phyloP scores from a whole-genome alignment of 2,797 vertebrate species.

The Euphonia xanthogaster region DNA sequence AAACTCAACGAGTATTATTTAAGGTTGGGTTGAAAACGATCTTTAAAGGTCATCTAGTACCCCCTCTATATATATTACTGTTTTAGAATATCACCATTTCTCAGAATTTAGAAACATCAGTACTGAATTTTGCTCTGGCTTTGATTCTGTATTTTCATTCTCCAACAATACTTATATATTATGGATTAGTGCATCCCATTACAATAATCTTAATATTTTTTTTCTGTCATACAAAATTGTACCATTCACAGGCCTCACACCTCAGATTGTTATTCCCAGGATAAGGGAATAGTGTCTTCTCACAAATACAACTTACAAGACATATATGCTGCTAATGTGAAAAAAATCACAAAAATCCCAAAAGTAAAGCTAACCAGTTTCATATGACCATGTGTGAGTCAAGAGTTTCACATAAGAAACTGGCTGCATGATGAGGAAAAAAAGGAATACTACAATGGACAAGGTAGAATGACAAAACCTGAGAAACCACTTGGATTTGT shows the following conservation, averaged over 20 bases:
- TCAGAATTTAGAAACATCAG: background rate
- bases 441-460: background rate
- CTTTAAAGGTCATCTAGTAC: background rate
- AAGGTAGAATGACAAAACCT: background rate
- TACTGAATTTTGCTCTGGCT: background rate
- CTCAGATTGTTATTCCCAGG: background rate
- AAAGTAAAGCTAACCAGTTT: background rate
- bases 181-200: background rate
- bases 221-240: background rate
- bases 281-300: background rate
- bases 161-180: background rate
- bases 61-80: background rate
- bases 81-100: background rate
- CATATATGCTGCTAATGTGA: background rate
- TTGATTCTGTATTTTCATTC: background rate
- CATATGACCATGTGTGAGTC: fast-evolving
- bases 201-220: background rate
- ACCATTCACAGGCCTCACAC: background rate
- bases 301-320: background rate
- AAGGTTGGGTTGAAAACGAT: background rate
- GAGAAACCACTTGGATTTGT: background rate
- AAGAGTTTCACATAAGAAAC: background rate
- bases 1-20: background rate
- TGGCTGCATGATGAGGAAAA: background rate
- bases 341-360: background rate